Percentiles rank a stretch among this genome's conserved stretches.
phyloP scores from a whole-genome alignment of 2,797 vertebrate genomes.

The Sparus aurata region DNA sequence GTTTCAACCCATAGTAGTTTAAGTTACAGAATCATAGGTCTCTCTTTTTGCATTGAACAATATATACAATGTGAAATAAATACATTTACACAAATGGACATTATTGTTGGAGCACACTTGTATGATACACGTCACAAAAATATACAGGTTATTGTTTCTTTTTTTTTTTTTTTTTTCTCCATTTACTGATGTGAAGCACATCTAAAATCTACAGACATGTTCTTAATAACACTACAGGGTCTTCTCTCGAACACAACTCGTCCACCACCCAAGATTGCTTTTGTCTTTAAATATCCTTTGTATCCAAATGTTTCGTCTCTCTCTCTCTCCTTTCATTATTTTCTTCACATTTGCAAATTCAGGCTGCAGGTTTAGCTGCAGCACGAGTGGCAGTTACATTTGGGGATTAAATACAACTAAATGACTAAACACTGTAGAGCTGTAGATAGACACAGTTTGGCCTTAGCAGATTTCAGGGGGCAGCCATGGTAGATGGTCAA shows the following conservation, averaged over 20 bases:
- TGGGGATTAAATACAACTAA: conserved; percentile 93
- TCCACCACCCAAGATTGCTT: conserved; percentile 78
- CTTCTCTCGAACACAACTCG: conserved; percentile 90
- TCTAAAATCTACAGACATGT: conserved; percentile 99
- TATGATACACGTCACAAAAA: conserved; percentile 99
- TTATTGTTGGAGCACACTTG: conserved; percentile 98
- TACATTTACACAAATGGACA: conserved; percentile 99
- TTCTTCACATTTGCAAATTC: conserved; percentile 88
- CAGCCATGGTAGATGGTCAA: conserved; percentile 65
- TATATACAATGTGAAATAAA: conserved; percentile 99
- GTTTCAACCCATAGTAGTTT: conserved; percentile 99
- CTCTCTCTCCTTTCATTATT: conserved; percentile 81
- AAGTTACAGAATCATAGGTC: conserved; percentile 99
- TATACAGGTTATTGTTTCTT: conserved; percentile 96
- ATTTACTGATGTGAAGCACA: conserved; percentile 99
- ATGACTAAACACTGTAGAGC: conserved; percentile 68
- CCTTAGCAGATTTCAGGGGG: conserved; percentile 65
- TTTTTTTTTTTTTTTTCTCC: conserved; percentile 66
- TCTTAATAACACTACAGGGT: conserved; percentile 94
- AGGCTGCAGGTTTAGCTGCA: conserved; percentile 87
- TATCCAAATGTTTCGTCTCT: conserved; percentile 67
- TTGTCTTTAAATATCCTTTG: conserved; percentile 56
- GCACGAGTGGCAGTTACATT: conserved; percentile 92
- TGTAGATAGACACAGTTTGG: conserved; percentile 70
- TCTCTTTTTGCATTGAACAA: conserved; percentile 99